A percentile compares a stretch with the other conserved stretches of the same genome.
phyloP scores from a whole-genome alignment of 2,888 invertebrate species.

The Heliconius erato region DNA sequence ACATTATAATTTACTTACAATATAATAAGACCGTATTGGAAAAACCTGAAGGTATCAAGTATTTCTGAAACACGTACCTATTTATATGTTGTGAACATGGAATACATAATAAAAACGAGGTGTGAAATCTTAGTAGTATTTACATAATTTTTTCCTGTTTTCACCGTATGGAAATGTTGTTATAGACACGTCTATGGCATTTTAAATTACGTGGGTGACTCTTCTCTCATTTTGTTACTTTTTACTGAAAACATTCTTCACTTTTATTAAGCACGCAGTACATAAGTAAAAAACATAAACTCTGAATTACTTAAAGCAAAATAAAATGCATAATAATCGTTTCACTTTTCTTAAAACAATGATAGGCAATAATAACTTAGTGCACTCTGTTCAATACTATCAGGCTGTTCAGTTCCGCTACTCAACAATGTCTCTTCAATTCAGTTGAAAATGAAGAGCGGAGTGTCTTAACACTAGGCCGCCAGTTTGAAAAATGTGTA shows the following conservation, averaged over 20 bases:
- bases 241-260: neutral
- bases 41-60: constrained; percentile 17
- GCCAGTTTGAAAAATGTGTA: neutral
- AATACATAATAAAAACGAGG: constrained; percentile 35
- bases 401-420: no score
- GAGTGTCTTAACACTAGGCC: no score
- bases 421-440: no score
- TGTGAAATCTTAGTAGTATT: constrained; percentile 30
- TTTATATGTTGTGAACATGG: constrained; percentile 16
- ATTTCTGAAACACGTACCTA: constrained; percentile 27
- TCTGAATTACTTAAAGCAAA: neutral
- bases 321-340: neutral
- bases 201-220: neutral
- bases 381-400: no score
- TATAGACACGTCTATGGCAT: constrained; percentile 28
- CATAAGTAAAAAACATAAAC: neutral
- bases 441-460: no score
- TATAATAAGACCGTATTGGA: constrained; percentile 13
- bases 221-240: neutral
- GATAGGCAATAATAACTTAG: no score
- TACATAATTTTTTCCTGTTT: constrained; percentile 16
- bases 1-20: neutral
- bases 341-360: no score
- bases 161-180: neutral
- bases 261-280: neutral